These are phyloP conservation scores for Halcyon malimbica DNA, from an alignment of 2,113 vertebrate genomes.

Conservation along the genomic window DNA sequence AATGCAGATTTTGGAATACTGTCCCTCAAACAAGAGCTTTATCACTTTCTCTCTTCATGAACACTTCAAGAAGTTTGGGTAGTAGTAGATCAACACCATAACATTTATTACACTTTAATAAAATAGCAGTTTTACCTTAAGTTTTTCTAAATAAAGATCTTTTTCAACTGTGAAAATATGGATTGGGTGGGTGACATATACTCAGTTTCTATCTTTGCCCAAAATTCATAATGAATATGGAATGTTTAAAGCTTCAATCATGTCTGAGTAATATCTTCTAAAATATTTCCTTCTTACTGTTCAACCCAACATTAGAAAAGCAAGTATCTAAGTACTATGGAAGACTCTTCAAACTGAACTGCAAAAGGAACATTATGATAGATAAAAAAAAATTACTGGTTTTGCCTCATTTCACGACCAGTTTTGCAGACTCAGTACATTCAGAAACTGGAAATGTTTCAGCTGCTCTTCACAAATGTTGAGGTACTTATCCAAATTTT, in stretches of 20 bases:
- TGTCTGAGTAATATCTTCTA: not conserved
- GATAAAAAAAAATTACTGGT: not conserved
- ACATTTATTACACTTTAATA: not conserved
- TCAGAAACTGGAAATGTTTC: conserved; percentile 4
- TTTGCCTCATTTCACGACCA: not conserved
- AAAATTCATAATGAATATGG: not conserved
- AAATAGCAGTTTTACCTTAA: not conserved
- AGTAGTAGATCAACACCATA: not conserved
- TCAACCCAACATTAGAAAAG: not conserved
- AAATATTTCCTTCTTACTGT: not conserved
- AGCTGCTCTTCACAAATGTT: conserved; percentile 2
- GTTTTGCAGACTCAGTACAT: not conserved
- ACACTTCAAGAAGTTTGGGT: not conserved
- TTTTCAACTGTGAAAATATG: not conserved
- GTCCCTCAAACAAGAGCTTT: not conserved
- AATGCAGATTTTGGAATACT: not conserved
- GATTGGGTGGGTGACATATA: not conserved
- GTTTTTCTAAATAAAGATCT: not conserved
- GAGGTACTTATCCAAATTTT: conserved; percentile 18
- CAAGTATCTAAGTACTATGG: not conserved
- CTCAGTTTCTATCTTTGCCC: not conserved
- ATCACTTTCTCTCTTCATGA: not conserved
- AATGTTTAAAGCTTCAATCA: not conserved
- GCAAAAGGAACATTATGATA: not conserved
- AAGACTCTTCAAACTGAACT: not conserved